Evolutionary conservation across 2,888 invertebrate species (phyloP), one percentile per base, ranked within the genome.

Genomic region (Mycogona germanica): DNA sequence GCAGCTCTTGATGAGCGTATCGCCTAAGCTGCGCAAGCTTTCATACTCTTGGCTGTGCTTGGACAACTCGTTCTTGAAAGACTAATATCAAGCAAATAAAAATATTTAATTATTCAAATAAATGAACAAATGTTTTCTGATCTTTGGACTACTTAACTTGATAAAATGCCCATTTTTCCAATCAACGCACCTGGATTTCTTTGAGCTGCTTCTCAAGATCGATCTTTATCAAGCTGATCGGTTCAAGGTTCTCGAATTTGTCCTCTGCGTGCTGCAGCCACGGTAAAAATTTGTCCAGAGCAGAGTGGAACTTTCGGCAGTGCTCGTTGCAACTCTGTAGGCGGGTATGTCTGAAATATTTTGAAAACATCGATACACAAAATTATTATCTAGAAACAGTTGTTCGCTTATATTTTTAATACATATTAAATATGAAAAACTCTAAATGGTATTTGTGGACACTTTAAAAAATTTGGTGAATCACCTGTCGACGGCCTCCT

Each of bases 41-140:
- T 95, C 95, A 64, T 84, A 92, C 70, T 95, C 95, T 9, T 91
- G 91, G 14, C 88, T 86, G 64, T 86, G 87, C 69, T 91, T 88
- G 83, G 91, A 87, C 0, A 93, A 82, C 64, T 95, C 95, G 64
- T 91, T 92, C 62, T 92, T 80, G 75, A 95, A 85, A 47, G 79
- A 61, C 65, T 68, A 60, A 6, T 52, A 59, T 52, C 28, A 25
- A 7, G 17, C 26, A 46, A 17, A 25, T 9, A 46, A 21, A 21
- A 46, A 9, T 9, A 25, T 9, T 23, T 12, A 46, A 25, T 12
- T 21, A 46, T 14, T n/a, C n/a, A n/a, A n/a, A n/a, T n/a, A n/a
- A n/a, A n/a, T n/a, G n/a, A 35, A 35, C 9, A 35, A 12, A 35
- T 12, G 14, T 35, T n/a, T n/a, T n/a, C n/a, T n/a, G n/a, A n/a